Evolutionary conservation across 2,888 invertebrate genomes (phyloP).

Genomic region (Chelonus formosanus): DNA sequence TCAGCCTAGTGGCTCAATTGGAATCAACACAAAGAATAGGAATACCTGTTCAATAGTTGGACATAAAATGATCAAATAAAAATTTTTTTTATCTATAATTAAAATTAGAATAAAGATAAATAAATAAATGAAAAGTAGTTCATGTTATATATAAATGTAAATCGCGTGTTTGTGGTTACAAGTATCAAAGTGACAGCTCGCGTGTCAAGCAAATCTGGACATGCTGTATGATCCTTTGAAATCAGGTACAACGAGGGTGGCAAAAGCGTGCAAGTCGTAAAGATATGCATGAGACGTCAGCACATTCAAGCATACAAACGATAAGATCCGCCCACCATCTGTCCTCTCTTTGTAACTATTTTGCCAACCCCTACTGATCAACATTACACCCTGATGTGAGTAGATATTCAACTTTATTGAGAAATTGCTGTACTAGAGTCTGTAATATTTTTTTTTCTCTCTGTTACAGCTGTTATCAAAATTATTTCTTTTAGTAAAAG

Average conservation of each 20-base stretch:
- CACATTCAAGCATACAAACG: constrained; percentile 33
- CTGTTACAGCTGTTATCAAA: too few species aligned
- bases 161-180: constrained; percentile 10
- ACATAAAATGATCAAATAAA: too few species aligned
- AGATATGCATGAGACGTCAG: constrained; percentile 36
- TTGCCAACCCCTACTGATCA: constrained; percentile 37
- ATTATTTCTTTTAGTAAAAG: too few species aligned
- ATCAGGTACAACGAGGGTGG: constrained; percentile 39
- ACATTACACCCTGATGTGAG: constrained; percentile 34
- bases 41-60: too few species aligned
- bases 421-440: too few species aligned
- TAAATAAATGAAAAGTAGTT: too few species aligned
- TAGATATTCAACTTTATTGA: neutral
- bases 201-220: constrained; percentile 27
- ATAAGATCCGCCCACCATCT: constrained; percentile 59
- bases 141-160: neutral
- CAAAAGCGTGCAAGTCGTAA: constrained; percentile 39
- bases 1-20: constrained; percentile 22
- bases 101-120: too few species aligned
- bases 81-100: too few species aligned
- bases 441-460: too few species aligned
- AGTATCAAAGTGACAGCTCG: constrained; percentile 20
- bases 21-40: constrained; percentile 14
- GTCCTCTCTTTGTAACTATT: constrained; percentile 46
- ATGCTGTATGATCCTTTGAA: constrained; percentile 30